Percentiles rank a stretch among this genome's conserved stretches.
These are phyloP conservation scores for Acrobasis suavella DNA, from an alignment of 2,888 invertebrate species.

Conservation along the genomic window DNA sequence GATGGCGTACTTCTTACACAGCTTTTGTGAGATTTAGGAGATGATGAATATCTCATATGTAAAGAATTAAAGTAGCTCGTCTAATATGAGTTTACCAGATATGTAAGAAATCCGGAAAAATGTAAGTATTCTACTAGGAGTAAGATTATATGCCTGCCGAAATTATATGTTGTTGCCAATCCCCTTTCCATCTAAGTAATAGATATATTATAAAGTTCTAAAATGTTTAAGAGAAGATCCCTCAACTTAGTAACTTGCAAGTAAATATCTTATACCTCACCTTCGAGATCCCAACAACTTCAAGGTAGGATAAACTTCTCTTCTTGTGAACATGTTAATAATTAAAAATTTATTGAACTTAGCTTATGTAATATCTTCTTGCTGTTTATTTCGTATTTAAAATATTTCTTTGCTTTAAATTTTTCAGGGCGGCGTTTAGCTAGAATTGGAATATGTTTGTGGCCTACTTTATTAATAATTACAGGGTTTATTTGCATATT, in stretches of 20 bases:
- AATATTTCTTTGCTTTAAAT: slow-evolving; percentile 11
- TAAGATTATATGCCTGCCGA: no score
- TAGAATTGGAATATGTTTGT: slow-evolving; percentile 38
- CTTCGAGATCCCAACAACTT: background rate
- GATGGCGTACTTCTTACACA: no score
- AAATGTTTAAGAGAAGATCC: background rate
- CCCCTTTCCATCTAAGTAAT: slow-evolving; percentile 15
- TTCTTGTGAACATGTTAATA: background rate
- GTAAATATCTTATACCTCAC: background rate
- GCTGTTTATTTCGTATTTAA: no score
- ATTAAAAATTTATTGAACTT: background rate
- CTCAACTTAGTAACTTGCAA: background rate
- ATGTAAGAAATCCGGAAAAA: no score
- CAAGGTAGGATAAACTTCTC: background rate
- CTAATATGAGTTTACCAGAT: no score
- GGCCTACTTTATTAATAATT: slow-evolving; percentile 45
- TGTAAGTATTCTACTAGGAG: no score
- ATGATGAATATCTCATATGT: no score
- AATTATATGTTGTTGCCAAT: no score
- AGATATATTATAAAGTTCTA: background rate
- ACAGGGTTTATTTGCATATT: slow-evolving; percentile 37
- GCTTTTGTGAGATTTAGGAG: no score
- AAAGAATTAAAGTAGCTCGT: no score
- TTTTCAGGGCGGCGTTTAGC: slow-evolving; percentile 44
- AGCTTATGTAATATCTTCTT: background rate